A percentile compares a stretch with the other conserved stretches of the same genome.
Evolutionary conservation across 64 coral and sea anemone genomes (phyloP).

Genomic region (Stichodactyla helianthus): DNA sequence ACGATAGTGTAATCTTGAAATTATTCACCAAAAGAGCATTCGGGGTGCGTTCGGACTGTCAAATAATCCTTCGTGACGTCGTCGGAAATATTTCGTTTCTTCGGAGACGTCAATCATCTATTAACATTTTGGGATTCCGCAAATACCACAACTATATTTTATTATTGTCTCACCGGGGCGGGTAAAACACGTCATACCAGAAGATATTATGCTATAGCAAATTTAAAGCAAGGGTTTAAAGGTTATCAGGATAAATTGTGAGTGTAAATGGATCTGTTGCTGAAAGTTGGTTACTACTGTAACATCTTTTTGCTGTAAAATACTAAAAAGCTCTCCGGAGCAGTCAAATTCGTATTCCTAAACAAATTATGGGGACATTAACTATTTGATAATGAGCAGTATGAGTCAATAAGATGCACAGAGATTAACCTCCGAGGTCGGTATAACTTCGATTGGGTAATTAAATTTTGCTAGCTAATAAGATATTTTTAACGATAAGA

Average conservation of each 20-base stretch:
- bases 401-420: no score
- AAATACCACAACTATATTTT: slow-evolving; percentile 1
- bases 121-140: slow-evolving; percentile 12
- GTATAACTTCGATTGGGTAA: no score
- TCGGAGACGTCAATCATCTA: slow-evolving; percentile 8
- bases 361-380: no score
- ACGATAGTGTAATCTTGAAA: background rate
- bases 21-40: slow-evolving; percentile 6
- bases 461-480: no score
- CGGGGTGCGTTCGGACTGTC: slow-evolving; percentile 5
- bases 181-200: background rate
- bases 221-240: background rate
- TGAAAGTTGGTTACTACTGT: background rate
- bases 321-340: no score
- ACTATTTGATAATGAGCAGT: no score
- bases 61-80: background rate
- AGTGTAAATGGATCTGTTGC: background rate
- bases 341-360: no score
- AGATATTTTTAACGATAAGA: no score
- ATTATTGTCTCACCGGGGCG: background rate
- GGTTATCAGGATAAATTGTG: background rate
- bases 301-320: background rate
- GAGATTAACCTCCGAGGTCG: no score
- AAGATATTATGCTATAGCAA: background rate
- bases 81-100: slow-evolving; percentile 14